phyloP scores from a whole-genome alignment of 2,888 invertebrate genomes.

The Drosophila falleni region DNA sequence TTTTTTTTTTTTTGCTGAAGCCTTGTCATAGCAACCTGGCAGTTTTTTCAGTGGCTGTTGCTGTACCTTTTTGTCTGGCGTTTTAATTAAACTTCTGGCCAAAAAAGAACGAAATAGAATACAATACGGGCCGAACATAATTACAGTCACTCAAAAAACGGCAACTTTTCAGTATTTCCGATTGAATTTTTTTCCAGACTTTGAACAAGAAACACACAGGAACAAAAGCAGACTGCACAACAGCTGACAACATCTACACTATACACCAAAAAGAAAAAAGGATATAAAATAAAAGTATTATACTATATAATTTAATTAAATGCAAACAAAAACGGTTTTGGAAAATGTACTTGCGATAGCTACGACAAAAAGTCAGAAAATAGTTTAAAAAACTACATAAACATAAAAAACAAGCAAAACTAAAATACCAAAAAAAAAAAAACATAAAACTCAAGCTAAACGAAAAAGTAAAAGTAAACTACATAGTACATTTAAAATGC shows the following conservation, averaged over 20 bases:
- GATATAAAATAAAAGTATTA: constrained; percentile 57
- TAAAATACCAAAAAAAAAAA: constrained; percentile 42
- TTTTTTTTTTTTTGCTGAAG: constrained; percentile 14
- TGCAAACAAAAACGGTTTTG: constrained; percentile 82
- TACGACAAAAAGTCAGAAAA: constrained; percentile 67
- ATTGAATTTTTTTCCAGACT: constrained; percentile 45
- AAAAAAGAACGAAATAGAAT: constrained; percentile 7
- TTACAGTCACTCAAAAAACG: constrained; percentile 55
- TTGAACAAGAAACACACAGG: constrained; percentile 11
- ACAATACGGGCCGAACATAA: constrained; percentile 43
- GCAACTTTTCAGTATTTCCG: constrained; percentile 43
- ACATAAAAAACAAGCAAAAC: constrained; percentile 48
- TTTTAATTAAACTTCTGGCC: constrained; percentile 71
- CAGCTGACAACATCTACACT: constrained; percentile 34
- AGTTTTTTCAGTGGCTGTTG: constrained; percentile 23
- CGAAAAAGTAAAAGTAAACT: constrained; percentile 51
- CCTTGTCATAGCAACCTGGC: constrained; percentile 52
- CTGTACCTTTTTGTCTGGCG: constrained; percentile 49
- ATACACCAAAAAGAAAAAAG: constrained; percentile 27
- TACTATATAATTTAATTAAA: constrained; percentile 78
- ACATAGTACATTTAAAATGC: constrained; percentile 59
- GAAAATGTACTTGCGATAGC: constrained; percentile 82
- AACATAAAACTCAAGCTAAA: constrained; percentile 55
- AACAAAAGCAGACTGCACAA: constrained; percentile 27
- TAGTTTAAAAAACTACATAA: constrained; percentile 73